Percentiles rank a stretch among this genome's conserved stretches.
These are phyloP conservation scores for Anoplolepis gracilipes DNA, from an alignment of 1,140 invertebrate genomes.

Conservation along the genomic window DNA sequence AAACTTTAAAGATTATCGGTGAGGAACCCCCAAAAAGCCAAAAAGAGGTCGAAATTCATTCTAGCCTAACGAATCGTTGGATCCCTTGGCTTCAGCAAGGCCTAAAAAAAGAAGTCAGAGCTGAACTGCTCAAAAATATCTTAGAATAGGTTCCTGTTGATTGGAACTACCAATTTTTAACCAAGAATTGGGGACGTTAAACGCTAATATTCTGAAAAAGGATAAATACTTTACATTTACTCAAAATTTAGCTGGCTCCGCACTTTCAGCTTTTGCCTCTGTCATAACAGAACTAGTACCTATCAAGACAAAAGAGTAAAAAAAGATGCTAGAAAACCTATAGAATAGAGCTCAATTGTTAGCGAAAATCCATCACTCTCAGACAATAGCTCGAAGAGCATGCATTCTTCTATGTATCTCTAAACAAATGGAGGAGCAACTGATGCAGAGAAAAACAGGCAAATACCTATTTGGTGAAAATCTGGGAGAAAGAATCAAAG, in stretches of 20 bases:
- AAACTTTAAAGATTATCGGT: background rate
- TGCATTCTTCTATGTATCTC: too few species aligned
- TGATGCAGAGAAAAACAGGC: too few species aligned
- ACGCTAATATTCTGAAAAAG: background rate
- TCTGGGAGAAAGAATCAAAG: background rate
- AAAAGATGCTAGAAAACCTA: background rate
- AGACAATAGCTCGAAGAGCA: background rate
- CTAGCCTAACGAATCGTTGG: background rate
- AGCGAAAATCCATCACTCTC: background rate
- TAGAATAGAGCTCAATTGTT: background rate
- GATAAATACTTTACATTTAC: background rate
- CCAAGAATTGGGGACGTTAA: background rate
- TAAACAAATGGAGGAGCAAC: too few species aligned
- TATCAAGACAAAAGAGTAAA: background rate
- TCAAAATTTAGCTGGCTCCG: background rate
- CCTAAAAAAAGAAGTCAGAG: background rate
- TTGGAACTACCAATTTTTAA: too few species aligned
- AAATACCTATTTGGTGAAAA: background rate
- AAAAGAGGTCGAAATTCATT: background rate
- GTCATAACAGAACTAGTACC: background rate
- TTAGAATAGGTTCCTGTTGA: too few species aligned
- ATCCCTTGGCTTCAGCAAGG: background rate
- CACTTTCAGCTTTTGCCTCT: background rate
- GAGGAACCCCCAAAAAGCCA: background rate
- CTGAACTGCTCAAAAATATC: too few species aligned